These are phyloP conservation scores for Harpalus rufipes DNA, from an alignment of 2,888 invertebrate species.

Conservation along the genomic window DNA sequence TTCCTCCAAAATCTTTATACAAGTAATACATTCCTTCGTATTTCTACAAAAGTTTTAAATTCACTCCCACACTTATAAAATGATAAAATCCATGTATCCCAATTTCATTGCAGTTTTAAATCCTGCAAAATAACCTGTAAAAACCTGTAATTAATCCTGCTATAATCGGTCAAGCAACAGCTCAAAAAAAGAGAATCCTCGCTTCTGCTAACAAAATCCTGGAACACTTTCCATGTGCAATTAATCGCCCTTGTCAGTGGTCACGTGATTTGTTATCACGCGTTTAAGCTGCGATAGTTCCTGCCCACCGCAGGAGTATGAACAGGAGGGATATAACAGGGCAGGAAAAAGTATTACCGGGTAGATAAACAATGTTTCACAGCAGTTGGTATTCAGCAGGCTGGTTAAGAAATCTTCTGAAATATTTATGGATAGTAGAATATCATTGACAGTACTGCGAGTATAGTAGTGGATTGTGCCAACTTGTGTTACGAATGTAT, in stretches of 20 bases:
- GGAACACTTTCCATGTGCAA: slow-evolving; percentile 42
- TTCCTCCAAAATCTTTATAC: too few species aligned
- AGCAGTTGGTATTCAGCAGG: neutral
- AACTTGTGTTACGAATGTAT: neutral
- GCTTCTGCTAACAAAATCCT: slow-evolving; percentile 23
- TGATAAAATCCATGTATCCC: neutral
- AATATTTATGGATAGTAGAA: neutral
- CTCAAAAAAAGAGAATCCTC: slow-evolving; percentile 14
- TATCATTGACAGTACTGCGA: neutral
- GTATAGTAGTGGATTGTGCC: neutral
- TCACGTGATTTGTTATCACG: slow-evolving; percentile 56
- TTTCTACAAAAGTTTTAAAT: too few species aligned
- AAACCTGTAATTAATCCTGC: slow-evolving; percentile 1
- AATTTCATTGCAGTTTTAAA: neutral
- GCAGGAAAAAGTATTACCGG: neutral
- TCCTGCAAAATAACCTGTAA: slow-evolving; percentile 8
- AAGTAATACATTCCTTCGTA: too few species aligned
- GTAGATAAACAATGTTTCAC: neutral
- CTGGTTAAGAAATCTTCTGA: neutral
- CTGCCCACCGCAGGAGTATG: neutral
- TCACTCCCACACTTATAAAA: neutral
- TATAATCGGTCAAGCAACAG: slow-evolving; percentile 28
- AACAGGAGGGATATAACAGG: neutral
- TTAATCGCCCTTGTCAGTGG: slow-evolving; percentile 49
- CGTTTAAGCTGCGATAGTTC: slow-evolving; percentile 32